Base-by-base conservation (phyloP, 2,888 invertebrate genomes). In the Antitype chi region DNA sequence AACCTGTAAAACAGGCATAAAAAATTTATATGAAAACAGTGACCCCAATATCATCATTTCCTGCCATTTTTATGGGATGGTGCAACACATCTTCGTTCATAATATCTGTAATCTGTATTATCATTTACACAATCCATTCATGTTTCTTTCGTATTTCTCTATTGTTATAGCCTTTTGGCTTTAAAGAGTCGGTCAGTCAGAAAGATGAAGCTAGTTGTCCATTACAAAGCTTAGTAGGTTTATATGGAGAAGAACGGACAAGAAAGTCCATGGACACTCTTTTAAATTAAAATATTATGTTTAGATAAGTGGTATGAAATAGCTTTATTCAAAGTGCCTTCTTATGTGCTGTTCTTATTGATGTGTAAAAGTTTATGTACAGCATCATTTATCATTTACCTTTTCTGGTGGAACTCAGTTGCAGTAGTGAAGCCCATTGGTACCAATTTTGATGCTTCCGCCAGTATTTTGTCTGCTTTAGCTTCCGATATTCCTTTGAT, bases 341-440 rank as follows among this genome's bases (percentile, higher is more conserved):
- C 9, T 70, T 72, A 96, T 97, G 0, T 5, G 32, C 32, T 6
- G 3, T 38, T 38, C 6, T 38, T 38, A 2, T 38, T 38, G 3
- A 38, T 38, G 3, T 38, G 38, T 38, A 5, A 38, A 38, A 38
- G 38, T 38, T 38, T 38, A 5, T 38, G 38, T 38, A 38, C 38
- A 47, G 43, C 0, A 43, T 43, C 43, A 43, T 43, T 43, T 47
- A 47, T 47, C 43, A 47, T 47, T 47, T 47, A 47, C 43, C 99
- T 97, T 94, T 99, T 99, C 91, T 98, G 98, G 94, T 99, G 99
- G 92, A 99, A 98, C 89, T 99, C 99, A 7, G 99, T 99, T 0
- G 99, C 99, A 47, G 99, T 99, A 9, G 99, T 99, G 91, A 99
- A 99, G 0, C 99, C 99, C 98, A 99, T 99, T 0, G 99, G 99